Evolutionary conservation across 2,113 vertebrate genomes (phyloP), one percentile per base, ranked within the genome.

Genomic region (Hassar affinis): DNA sequence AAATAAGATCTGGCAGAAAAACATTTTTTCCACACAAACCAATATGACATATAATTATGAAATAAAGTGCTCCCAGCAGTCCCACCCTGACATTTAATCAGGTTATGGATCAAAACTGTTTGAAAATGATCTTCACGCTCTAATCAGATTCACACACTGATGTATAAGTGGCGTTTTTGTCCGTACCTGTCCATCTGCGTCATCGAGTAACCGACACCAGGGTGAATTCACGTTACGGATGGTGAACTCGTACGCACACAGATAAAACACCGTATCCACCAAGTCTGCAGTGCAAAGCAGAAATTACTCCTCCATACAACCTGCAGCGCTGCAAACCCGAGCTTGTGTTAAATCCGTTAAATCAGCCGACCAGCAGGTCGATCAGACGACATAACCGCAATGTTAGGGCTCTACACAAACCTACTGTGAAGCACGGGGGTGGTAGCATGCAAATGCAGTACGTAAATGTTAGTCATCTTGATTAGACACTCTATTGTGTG

Each of bases 181-280:
- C 25, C 25, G 4, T 94, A 99, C 98, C 95, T 95, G 93, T 74
- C 95, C 98, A 86, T 99, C 96, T 0, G 94, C 91, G 87, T 95
- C 92, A 81, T 94, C 96, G 84, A 98, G 95, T 84, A 99, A 93
- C 0, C 87, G 92, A 87, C 97, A 99, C 98, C 97, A 99, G 0
- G 97, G 96, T 49, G 97, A 96, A 66, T 96, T 96, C 82, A 93
- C 84, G 0, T 94, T 94, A 86, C 92, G 96, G 90, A 99, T 95
- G 82, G 96, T 94, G 89, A 99, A 92, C 88, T 98, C 98, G 6
- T 97, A 98, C 0, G 96, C 96, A 80, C 97, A 99, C 79, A 97
- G 91, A 84, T 97, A 95, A 93, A 99, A 98, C 30, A 95, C 96
- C 86, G 96, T 96, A 88, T 98, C 96, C 35, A 96, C 92, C 88